Base-by-base conservation (phyloP, 1,140 invertebrate species). In the Scaptomyza pallida region DNA sequence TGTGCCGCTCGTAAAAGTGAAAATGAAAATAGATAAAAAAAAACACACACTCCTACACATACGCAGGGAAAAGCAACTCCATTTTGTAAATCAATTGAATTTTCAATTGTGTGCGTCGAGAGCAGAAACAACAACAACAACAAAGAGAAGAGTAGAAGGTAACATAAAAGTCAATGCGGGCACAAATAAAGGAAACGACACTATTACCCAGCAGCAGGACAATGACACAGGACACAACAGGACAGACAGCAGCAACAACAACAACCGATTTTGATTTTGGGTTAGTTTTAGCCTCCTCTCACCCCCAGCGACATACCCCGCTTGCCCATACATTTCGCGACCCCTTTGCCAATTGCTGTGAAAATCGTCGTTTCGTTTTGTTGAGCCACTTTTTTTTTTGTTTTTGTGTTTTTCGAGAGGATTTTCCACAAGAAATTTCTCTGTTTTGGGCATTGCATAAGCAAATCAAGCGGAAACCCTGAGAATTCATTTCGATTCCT, bases 71-170 rank as follows among this genome's bases (percentile, higher is more conserved):
- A 21, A 60, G 63, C 73, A 72, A 81, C 73, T 86, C 88, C 74
- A 88, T 86, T 86, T 88, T 86, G 82, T 86, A 86, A 86, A 86
- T 86, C 81, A 86, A 86, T 86, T 86, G 81, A 88, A 86, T 88
- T 86, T 86, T 86, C 81, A 88, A 86, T 88, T 86, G 81, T 85
- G 74, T 63, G 70, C 64, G 78, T 68, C 19, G 44, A 9, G 45
- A 26, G 44, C 48, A 60, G 54, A 59, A 62, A n/a, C n/a, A n/a
- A 43, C 26, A 68, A 21, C 17, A 55, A 21, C 8, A 45, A 9
- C 23, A 16, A 21, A 19, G 57, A 57, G 54, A 63, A 63, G 5
- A 19, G 48, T 73, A 75, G 72, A 81, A 86, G 74, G 81, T 86
- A 81, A 68, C 75, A 75, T 86, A 86, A 85, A 88, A 86, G 70